Evolutionary conservation across 2,797 vertebrate genomes (phyloP).

Genomic region (Anas flavirostris): DNA sequence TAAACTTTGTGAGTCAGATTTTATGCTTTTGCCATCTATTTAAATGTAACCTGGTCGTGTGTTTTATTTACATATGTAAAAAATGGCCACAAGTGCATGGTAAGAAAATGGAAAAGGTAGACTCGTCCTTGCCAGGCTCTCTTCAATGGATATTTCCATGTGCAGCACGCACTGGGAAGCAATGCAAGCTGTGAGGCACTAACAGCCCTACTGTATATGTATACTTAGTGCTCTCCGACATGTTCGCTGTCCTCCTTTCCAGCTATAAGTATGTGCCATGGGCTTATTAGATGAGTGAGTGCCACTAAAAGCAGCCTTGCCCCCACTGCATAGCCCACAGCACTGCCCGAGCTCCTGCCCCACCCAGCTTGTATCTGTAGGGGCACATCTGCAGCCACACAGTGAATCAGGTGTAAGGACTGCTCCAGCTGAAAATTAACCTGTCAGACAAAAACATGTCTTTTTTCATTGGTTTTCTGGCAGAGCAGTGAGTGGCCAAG

Average conservation of each 20-base stretch:
- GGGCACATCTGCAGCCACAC: background rate
- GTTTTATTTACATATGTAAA: background rate
- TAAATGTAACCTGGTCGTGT: background rate
- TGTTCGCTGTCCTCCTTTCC: background rate
- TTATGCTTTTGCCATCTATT: background rate
- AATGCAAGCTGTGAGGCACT: background rate
- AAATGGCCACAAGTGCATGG: background rate
- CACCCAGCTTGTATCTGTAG: background rate
- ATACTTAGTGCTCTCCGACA: background rate
- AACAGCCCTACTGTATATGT: background rate
- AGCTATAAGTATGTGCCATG: background rate
- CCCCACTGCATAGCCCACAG: background rate
- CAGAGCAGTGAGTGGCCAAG: background rate
- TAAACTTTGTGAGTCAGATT: background rate
- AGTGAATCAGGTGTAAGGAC: background rate
- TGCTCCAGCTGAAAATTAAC: background rate
- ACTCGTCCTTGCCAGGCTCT: background rate
- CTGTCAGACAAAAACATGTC: background rate
- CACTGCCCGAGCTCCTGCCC: background rate
- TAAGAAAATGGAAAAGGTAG: background rate
- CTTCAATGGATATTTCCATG: background rate
- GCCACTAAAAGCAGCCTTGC: background rate
- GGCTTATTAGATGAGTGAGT: background rate
- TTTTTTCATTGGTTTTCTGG: background rate
- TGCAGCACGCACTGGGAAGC: background rate